Evolutionary conservation across 2,888 invertebrate genomes (phyloP).

Genomic region (Alviniconcha strummeri): DNA sequence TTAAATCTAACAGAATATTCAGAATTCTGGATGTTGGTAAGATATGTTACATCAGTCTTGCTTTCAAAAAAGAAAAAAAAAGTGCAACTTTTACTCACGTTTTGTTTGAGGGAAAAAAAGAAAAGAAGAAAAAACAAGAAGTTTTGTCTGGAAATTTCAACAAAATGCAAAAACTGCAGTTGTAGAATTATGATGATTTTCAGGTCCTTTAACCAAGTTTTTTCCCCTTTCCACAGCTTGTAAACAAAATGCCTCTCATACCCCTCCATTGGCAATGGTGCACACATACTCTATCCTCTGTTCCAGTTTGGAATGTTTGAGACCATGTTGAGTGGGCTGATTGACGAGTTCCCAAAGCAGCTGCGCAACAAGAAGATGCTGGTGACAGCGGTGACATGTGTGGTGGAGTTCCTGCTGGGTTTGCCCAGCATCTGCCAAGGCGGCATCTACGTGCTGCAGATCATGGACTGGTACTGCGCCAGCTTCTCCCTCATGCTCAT

Average conservation of each 20-base stretch:
- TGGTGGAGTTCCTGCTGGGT: constrained; percentile 80
- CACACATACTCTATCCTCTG: constrained; percentile 14
- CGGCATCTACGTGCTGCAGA: constrained; percentile 69
- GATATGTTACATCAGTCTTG: too few relatives aligned
- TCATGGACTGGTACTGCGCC: constrained; percentile 73
- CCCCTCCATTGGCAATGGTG: too few relatives aligned
- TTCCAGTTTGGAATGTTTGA: constrained; percentile 89
- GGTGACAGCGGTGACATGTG: constrained; percentile 80
- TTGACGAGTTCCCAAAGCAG: constrained; percentile 81
- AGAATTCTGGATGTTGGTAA: too few relatives aligned
- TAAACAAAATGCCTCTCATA: too few relatives aligned
- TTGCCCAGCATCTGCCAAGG: constrained; percentile 83
- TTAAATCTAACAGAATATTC: too few relatives aligned
- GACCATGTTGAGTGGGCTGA: constrained; percentile 83
- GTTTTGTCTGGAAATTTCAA: too few relatives aligned
- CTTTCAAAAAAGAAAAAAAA: too few relatives aligned
- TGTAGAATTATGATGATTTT: too few relatives aligned
- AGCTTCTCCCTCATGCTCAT: constrained; percentile 73
- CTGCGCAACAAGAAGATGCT: constrained; percentile 77
- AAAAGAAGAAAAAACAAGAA: too few relatives aligned
- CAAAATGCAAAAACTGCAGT: too few relatives aligned
- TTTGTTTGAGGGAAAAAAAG: too few relatives aligned
- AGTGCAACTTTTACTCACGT: too few relatives aligned
- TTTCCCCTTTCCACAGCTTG: background rate
- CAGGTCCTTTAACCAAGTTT: background rate